phyloP scores from a whole-genome alignment of 2,888 invertebrate genomes.

The Leucophora obtusa region DNA sequence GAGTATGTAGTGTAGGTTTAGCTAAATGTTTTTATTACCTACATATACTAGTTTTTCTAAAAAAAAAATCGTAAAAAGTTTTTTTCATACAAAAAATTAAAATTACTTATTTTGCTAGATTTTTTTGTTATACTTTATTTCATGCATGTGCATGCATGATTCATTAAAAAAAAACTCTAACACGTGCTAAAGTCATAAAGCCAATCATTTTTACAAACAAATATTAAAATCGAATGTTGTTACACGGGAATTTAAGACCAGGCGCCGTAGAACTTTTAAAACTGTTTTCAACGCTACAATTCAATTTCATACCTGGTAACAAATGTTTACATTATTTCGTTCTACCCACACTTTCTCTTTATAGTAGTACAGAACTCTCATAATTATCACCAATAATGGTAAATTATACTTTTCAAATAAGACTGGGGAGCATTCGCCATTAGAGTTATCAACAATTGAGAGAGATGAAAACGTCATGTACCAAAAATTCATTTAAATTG shows the following conservation, averaged over 20 bases:
- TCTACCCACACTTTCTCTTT: constrained; percentile 39
- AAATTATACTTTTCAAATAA: constrained; percentile 18
- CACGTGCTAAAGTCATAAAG: constrained; percentile 33
- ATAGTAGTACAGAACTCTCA: constrained; percentile 1
- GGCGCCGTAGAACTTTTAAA: constrained; percentile 50
- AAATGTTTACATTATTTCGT: constrained; percentile 45
- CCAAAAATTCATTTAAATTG: too few species aligned
- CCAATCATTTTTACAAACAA: constrained; percentile 4
- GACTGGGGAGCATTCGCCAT: too few species aligned
- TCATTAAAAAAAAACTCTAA: constrained; percentile 1
- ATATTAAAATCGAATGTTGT: background rate
- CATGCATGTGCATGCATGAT: background rate
- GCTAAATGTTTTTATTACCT: background rate
- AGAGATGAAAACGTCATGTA: too few species aligned
- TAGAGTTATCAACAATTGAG: too few species aligned
- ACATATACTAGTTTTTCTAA: background rate
- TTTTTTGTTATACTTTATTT: background rate
- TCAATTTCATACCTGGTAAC: constrained; percentile 18
- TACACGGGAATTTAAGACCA: constrained; percentile 15
- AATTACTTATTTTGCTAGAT: background rate
- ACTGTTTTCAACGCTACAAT: constrained; percentile 34
- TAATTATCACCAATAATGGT: constrained; percentile 58
- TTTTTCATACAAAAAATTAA: background rate
- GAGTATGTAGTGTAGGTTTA: background rate
- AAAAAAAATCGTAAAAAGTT: too few species aligned